Evolutionary conservation across 2,888 invertebrate genomes (phyloP).

Genomic region (Melinaea marsaeus): DNA sequence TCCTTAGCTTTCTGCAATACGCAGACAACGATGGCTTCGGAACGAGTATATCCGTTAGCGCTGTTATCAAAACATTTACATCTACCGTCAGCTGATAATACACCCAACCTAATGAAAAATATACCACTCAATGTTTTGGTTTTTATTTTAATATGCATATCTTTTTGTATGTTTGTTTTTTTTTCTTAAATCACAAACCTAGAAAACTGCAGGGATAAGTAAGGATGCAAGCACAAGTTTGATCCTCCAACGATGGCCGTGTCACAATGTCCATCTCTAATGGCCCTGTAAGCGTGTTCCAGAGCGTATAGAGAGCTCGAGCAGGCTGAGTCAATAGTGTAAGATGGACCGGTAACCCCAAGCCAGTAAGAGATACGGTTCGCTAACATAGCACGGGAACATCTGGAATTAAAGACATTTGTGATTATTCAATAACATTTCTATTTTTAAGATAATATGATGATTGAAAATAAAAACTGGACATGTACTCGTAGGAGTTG

Average conservation of each 20-base stretch:
- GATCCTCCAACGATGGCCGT: slow-evolving; percentile 93
- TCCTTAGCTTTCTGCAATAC: slow-evolving; percentile 84
- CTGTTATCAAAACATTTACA: slow-evolving; percentile 94
- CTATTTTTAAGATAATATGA: slow-evolving; percentile 9
- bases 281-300: slow-evolving; percentile 87
- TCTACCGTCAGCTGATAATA: slow-evolving; percentile 88
- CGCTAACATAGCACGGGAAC: slow-evolving; percentile 94
- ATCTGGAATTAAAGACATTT: slow-evolving; percentile 64
- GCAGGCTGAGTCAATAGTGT: slow-evolving; percentile 94
- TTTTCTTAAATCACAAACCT: slow-evolving; percentile 60
- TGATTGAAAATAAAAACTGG: too few species aligned
- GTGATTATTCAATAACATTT: slow-evolving; percentile 14
- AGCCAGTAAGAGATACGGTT: slow-evolving; percentile 93
- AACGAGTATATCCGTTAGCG: slow-evolving; percentile 89
- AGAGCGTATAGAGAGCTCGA: slow-evolving; percentile 94
- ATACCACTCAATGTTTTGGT: slow-evolving; percentile 2
- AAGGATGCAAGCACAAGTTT: slow-evolving; percentile 91
- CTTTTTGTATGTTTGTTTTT: neutral
- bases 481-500: too few species aligned
- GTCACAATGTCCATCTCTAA: slow-evolving; percentile 90
- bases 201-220: slow-evolving; percentile 91
- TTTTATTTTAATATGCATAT: neutral
- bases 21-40: slow-evolving; percentile 85
- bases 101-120: slow-evolving; percentile 79
- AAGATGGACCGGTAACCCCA: slow-evolving; percentile 93